Percentiles rank a stretch among this genome's conserved stretches.
phyloP scores from a whole-genome alignment of 2,797 vertebrate genomes.

The Danio choprae region DNA sequence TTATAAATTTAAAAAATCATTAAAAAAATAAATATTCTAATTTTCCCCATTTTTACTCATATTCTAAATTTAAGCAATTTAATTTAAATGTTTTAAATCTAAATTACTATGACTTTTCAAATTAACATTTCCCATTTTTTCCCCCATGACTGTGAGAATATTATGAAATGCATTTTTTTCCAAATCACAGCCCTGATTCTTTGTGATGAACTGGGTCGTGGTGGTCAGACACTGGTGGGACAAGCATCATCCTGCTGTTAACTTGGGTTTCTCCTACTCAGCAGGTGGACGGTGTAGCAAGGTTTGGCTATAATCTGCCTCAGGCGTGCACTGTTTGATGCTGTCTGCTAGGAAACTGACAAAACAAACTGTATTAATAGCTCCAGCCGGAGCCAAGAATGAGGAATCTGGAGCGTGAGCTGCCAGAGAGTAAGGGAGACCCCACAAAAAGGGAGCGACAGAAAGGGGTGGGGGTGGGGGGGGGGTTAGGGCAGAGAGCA shows the following conservation, averaged over 20 bases:
- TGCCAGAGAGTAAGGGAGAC: constrained; percentile 81
- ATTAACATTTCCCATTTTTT: neutral
- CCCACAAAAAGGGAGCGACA: constrained; percentile 65
- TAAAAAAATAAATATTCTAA: neutral
- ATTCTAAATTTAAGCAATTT: too few species aligned
- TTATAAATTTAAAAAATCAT: neutral
- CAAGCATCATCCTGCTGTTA: constrained; percentile 69
- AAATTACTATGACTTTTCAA: neutral
- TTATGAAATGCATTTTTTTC: constrained; percentile 10
- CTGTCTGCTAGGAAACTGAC: constrained; percentile 88
- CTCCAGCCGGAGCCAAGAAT: constrained; percentile 75
- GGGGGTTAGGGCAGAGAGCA: constrained; percentile 30
- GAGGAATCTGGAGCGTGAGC: constrained; percentile 80
- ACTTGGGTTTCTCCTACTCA: constrained; percentile 84
- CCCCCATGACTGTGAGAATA: neutral
- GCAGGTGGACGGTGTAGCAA: constrained; percentile 79
- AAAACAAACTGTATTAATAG: constrained; percentile 91
- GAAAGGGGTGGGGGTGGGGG: constrained; percentile 36
- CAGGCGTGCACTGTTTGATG: constrained; percentile 83
- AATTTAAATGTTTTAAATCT: too few species aligned
- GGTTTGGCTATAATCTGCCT: constrained; percentile 80
- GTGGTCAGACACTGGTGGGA: constrained; percentile 28
- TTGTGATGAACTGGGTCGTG: constrained; percentile 1
- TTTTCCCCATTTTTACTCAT: too few species aligned
- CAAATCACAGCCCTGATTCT: neutral